A percentile compares a stretch with the other conserved stretches of the same genome.
These are phyloP conservation scores for Sebastes aleutianus DNA, from an alignment of 2,797 vertebrate genomes.

Conservation along the genomic window DNA sequence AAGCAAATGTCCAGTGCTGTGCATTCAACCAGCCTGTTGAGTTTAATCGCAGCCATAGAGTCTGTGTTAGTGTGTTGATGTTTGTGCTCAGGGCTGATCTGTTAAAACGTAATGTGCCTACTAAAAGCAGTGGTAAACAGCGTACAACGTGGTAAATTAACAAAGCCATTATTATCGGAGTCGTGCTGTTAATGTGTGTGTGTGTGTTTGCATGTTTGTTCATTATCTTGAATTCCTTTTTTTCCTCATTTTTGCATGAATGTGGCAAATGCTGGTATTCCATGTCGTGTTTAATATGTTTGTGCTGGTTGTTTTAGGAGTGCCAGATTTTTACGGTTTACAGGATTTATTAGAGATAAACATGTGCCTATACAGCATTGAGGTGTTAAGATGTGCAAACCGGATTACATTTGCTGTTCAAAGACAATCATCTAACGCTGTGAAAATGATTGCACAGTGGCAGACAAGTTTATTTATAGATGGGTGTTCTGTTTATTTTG, in stretches of 20 bases:
- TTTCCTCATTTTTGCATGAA: constrained; percentile 62
- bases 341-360: background rate
- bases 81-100: constrained; percentile 81
- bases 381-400: constrained; percentile 3
- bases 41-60: constrained; percentile 80
- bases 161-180: constrained; percentile 22
- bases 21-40: constrained; percentile 50
- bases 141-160: constrained; percentile 13
- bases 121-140: constrained; percentile 75
- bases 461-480: background rate
- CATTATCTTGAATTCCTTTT: background rate
- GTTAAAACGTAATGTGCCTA: constrained; percentile 83
- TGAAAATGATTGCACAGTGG: background rate
- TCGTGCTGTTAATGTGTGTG: constrained; percentile 4
- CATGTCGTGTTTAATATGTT: constrained; percentile 25
- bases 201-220: constrained; percentile 44
- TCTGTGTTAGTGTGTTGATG: constrained; percentile 82
- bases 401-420: background rate
- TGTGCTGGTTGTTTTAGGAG: background rate
- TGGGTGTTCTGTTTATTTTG: background rate
- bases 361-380: background rate
- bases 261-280: constrained; percentile 13
- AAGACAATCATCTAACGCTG: background rate
- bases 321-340: background rate
- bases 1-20: constrained; percentile 61